Base-by-base conservation (phyloP, 1,140 invertebrate genomes). In the Atta texana region DNA sequence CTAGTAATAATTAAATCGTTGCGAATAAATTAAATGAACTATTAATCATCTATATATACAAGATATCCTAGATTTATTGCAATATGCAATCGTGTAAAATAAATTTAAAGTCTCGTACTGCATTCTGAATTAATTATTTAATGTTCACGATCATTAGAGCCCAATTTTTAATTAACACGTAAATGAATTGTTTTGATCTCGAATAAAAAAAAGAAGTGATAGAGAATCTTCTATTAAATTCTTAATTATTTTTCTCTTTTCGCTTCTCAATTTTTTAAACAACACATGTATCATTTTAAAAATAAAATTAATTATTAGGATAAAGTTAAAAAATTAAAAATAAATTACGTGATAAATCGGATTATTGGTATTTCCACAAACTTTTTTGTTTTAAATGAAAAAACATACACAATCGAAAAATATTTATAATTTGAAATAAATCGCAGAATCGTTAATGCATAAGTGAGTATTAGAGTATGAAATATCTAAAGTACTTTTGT, bases 1-100 rank as follows among this genome's bases (percentile, higher is more conserved):
- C 39, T 69, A 59, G 53, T 59, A 75, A 34, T 59, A 68, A 75
- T 75, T 75, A 75, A 59, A 75, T 61, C 55, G 55, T 75, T 75
- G n/a, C n/a, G 6, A 75, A 75, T 75, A 39, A 59, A 59, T 75
- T 75, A 75, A 75, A 39, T 75, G 18, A 24, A 24, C 49, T 39
- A 75, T 59, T 75, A 59, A 74, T 21, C 24, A 28, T 75, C 31
- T 61, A 44, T 44, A 28, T 28, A 6, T 59, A 59, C 31, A 59
- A 31, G 0, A 3, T 39, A 12, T 39, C 3, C 18, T 24, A 61
- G 1, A 24, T 59, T 31, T 59, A 59, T 34, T 39, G 53, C 34
- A 34, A 75, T 59, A 57, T 55, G 24, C 28, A 0, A n/a, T 44
- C 21, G 7, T 57, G n/a, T 55, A 5, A 74, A 74, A 74, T n/a